Percentiles rank a stretch among this genome's conserved stretches.
Evolutionary conservation across 2,888 invertebrate genomes (phyloP).

Genomic region (Phortica okadai): DNA sequence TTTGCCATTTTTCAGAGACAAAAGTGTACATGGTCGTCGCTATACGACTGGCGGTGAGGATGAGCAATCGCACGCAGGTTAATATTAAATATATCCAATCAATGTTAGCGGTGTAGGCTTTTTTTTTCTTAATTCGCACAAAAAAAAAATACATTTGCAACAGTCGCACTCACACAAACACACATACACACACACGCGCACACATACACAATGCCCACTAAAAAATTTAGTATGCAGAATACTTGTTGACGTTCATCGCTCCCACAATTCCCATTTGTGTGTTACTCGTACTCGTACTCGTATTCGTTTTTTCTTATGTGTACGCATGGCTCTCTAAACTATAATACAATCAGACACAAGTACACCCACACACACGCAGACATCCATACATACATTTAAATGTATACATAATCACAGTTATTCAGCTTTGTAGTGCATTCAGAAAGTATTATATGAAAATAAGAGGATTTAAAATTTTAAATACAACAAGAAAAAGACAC

Average conservation of each 20-base stretch:
- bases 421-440: slow-evolving; percentile 11
- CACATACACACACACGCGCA: slow-evolving; percentile 5
- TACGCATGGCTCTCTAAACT: slow-evolving; percentile 20
- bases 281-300: background rate
- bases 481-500: slow-evolving; percentile 23
- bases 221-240: slow-evolving; percentile 31
- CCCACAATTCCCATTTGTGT: slow-evolving; percentile 20
- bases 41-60: slow-evolving; percentile 85
- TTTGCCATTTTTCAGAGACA: slow-evolving; percentile 81
- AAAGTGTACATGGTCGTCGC: slow-evolving; percentile 88
- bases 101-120: slow-evolving; percentile 23
- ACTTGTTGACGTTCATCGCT: slow-evolving; percentile 45
- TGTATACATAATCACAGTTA: slow-evolving; percentile 14
- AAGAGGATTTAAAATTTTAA: background rate
- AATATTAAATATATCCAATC: slow-evolving; percentile 51
- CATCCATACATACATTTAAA: slow-evolving; percentile 23
- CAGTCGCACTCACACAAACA: background rate
- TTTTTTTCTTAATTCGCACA: no score
- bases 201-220: background rate
- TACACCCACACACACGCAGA: slow-evolving; percentile 24
- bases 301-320: slow-evolving; percentile 4
- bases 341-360: background rate
- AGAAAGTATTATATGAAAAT: background rate
- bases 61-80: slow-evolving; percentile 87
- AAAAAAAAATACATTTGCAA: background rate